Base-by-base conservation (phyloP, 1,140 invertebrate species). In the Euura saliciscinereae region DNA sequence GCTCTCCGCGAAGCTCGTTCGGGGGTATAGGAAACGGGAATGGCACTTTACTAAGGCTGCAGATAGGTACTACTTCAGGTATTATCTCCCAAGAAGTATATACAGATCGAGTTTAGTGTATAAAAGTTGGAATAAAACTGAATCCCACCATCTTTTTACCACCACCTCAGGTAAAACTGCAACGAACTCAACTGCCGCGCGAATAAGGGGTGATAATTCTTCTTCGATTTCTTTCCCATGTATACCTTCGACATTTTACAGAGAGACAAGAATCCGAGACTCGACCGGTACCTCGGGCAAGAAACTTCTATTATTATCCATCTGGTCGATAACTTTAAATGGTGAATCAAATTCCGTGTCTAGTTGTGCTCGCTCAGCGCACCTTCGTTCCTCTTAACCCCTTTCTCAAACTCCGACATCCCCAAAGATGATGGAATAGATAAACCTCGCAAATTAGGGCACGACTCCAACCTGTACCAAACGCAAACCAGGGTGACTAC, bases 391-490 rank as follows among this genome's bases (percentile, higher is more conserved):
- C 3, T 59, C 51, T 6, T 3, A 28, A 28, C 28, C 28, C 28
- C 28, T 28, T n/a, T n/a, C 51, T 59, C 6, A 59, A 59, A 8
- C 51, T n/a, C 8, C 51, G 3, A 8, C 51, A 59, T 59, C 51
- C 51, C 8, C 51, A 59, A 59, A 59, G 51, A 3, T 59, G 51
- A 59, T 59, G 51, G 5, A 59, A 59, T 59, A 59, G 51, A 59
- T 59, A 59, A 59, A 59, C 28, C 51, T 59, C 51, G 51, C 51
- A 59, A 59, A 59, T 59, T 59, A 59, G 51, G 51, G 13, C 51
- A 59, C 51, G 3, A n/a, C 51, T 4, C 51, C 28, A 28, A 28
- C 28, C 28, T 28, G 28, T 28, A 28, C 28, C 28, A 28, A 28
- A 28, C 28, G 28, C 28, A 28, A 28, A 28, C 28, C 28, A 28